Conservation (phyloP, 92 coral and sea anemone species). For the Epizoanthus illoricatus region DNA sequence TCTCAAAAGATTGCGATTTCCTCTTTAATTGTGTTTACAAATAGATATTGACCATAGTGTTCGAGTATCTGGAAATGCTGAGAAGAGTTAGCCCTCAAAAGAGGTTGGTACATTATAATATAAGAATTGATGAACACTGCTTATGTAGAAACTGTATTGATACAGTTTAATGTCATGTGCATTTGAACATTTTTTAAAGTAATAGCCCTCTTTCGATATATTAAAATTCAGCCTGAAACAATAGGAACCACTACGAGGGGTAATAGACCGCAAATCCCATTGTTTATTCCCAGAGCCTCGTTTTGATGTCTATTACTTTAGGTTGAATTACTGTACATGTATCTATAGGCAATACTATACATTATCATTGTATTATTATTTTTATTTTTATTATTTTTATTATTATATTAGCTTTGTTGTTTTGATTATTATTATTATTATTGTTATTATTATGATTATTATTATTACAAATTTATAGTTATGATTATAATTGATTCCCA, state of each 20-base stretch:
- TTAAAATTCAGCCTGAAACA: too few relatives aligned
- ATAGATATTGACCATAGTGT: constrained; percentile 73
- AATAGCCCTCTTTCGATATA: background rate
- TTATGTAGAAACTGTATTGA: too few relatives aligned
- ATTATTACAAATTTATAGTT: background rate
- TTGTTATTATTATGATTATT: background rate
- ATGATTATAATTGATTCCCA: too few relatives aligned
- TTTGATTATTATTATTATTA: background rate
- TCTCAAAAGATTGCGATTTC: too few relatives aligned
- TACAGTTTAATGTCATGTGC: background rate
- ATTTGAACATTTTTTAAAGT: background rate
- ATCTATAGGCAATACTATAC: too few relatives aligned
- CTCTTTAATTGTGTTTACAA: too few relatives aligned
- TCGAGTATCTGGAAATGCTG: constrained; percentile 82
- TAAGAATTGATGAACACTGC: background rate
- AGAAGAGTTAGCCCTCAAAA: constrained; percentile 78
- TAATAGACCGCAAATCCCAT: too few relatives aligned
- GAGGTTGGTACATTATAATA: constrained; percentile 48
- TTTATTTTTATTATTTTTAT: too few relatives aligned
- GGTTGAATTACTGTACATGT: background rate
- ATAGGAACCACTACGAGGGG: too few relatives aligned
- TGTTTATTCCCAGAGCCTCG: too few relatives aligned
- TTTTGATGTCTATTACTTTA: too few relatives aligned
- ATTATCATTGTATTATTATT: background rate
- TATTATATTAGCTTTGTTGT: too few relatives aligned